Percentiles rank a stretch among this genome's conserved stretches.
These are phyloP conservation scores for Brachionus manjavacas DNA, from an alignment of 1,140 invertebrate genomes.

Conservation along the genomic window DNA sequence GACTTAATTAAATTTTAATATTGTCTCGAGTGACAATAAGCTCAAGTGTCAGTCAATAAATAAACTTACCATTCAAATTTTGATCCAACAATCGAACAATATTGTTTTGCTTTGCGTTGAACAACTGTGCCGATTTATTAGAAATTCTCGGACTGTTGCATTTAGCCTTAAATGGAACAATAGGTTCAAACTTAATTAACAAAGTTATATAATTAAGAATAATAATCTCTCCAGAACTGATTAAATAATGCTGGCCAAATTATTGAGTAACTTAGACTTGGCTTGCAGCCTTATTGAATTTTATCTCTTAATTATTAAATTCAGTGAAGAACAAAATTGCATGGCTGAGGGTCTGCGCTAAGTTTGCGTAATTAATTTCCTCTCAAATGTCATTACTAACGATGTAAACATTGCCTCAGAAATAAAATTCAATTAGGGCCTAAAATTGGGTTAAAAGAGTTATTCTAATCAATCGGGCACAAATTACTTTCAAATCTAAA, in stretches of 20 bases:
- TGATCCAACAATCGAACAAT: background rate
- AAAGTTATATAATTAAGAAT: background rate
- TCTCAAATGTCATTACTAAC: background rate
- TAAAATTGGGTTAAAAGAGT: background rate
- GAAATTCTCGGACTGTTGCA: background rate
- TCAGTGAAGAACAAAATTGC: background rate
- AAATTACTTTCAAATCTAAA: conserved; percentile 30
- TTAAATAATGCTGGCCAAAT: background rate
- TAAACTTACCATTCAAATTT: background rate
- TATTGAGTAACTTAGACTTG: background rate
- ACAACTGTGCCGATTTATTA: conserved; percentile 7
- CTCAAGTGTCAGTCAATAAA: background rate
- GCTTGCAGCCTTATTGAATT: background rate
- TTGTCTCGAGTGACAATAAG: background rate
- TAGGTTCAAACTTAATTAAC: background rate
- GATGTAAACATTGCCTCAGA: background rate
- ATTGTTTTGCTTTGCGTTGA: background rate
- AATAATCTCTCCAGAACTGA: background rate
- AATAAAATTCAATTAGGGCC: background rate
- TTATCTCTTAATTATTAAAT: background rate
- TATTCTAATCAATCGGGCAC: background rate
- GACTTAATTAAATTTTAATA: background rate
- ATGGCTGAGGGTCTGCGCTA: background rate
- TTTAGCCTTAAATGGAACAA: background rate
- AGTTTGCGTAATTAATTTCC: background rate